Conservation (phyloP, 2,888 invertebrate species). For the Penaeus monodon region DNA sequence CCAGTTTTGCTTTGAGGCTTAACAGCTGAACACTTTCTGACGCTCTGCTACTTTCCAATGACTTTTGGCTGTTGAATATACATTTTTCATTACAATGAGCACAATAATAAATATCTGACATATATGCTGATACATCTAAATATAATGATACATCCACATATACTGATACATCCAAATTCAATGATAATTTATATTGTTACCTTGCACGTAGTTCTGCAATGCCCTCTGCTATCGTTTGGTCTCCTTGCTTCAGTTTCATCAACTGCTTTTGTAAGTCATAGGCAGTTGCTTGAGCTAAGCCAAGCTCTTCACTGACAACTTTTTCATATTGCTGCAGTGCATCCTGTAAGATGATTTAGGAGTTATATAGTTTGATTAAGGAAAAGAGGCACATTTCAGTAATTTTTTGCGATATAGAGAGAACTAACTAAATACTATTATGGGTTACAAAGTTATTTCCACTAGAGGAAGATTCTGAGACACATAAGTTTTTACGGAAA, state of each 20-base stretch:
- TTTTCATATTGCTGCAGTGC: conserved; percentile 16
- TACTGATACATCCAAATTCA: too few species aligned
- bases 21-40: conserved; percentile 10
- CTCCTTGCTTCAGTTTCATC: conserved; percentile 23
- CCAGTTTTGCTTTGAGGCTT: conserved; percentile 22
- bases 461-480: too few species aligned
- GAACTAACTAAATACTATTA: too few species aligned
- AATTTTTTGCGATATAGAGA: too few species aligned
- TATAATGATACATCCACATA: too few species aligned
- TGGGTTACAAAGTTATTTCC: too few species aligned
- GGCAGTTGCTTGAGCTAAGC: conserved; percentile 20
- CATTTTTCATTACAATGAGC: background rate
- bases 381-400: too few species aligned
- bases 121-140: too few species aligned
- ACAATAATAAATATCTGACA: too few species aligned
- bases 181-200: background rate
- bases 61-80: conserved; percentile 30
- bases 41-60: conserved; percentile 23
- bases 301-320: conserved; percentile 20
- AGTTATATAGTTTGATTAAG: too few species aligned
- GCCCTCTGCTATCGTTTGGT: conserved; percentile 40
- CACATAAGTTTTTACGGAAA: too few species aligned
- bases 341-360: conserved; percentile 2
- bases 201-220: conserved; percentile 43
- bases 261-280: conserved; percentile 15